phyloP scores from a whole-genome alignment of 2,113 vertebrate genomes.

The Bettongia penicillata region DNA sequence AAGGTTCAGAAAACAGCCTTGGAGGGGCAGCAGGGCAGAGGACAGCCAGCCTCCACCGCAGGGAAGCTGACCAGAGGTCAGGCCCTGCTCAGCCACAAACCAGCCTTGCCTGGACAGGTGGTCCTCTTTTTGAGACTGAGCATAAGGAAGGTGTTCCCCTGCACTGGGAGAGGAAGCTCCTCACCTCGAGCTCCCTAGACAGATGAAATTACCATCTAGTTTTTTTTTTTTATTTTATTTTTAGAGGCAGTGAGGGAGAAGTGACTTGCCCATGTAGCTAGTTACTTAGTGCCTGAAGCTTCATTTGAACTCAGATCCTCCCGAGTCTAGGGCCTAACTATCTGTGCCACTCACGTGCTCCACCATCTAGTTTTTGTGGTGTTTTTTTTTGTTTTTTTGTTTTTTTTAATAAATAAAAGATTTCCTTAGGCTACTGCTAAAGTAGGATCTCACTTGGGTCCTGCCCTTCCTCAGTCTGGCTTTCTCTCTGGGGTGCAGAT shows the following conservation, averaged over 20 bases:
- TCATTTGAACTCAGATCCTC: no score
- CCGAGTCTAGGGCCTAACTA: no score
- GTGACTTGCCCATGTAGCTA: no score
- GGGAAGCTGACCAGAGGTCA: no score
- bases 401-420: neutral
- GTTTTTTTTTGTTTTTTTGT: no score
- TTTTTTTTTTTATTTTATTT: no score
- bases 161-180: neutral
- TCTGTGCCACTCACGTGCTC: neutral
- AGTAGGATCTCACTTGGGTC: neutral
- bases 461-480: neutral
- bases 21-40: neutral
- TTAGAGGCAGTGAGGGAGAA: no score
- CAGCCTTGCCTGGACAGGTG: neutral
- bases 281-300: no score
- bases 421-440: neutral
- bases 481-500: slow-evolving; percentile 59
- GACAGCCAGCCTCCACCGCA: no score
- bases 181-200: neutral
- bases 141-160: neutral
- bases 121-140: neutral
- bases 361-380: no score
- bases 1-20: neutral
- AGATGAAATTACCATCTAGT: neutral
- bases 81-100: no score